These are phyloP conservation scores for Herpetotheres cachinnans DNA, from an alignment of 2,113 vertebrate genomes.

Conservation along the genomic window DNA sequence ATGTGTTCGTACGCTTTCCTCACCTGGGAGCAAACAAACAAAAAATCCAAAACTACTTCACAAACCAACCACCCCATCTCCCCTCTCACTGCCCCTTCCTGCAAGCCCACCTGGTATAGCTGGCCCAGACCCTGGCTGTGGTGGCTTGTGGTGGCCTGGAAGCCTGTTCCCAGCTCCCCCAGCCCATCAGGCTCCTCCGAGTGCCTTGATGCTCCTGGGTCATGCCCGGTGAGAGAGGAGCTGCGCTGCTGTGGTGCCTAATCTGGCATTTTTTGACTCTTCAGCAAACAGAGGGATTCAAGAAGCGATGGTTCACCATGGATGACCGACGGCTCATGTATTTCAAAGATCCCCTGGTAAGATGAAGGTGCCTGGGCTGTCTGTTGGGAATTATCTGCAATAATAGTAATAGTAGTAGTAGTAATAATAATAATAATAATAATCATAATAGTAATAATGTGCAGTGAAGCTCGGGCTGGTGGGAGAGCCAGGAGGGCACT, in stretches of 20 bases:
- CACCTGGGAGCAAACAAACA: not conserved
- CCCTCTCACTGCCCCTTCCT: not conserved
- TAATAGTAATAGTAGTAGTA: accelerated
- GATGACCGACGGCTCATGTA: conserved; percentile 96
- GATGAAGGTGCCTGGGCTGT: not conserved
- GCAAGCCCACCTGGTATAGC: not conserved
- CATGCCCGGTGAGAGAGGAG: accelerated
- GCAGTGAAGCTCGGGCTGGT: not conserved
- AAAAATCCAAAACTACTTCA: not conserved
- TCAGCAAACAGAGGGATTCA: conserved; percentile 95
- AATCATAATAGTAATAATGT: not conserved
- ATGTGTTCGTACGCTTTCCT: not conserved
- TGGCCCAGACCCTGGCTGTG: not conserved
- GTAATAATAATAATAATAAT: not conserved
- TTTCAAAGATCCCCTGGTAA: conserved; percentile 96
- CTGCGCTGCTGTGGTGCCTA: not conserved
- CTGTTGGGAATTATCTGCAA: not conserved
- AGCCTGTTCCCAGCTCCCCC: not conserved
- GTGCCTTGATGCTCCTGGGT: not conserved
- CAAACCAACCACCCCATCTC: no score
- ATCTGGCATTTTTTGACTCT: not conserved
- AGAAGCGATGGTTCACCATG: conserved; percentile 96
- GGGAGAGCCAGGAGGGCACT: not conserved
- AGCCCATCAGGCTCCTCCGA: not conserved
- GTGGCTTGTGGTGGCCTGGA: not conserved